Conservation (phyloP, 1,140 invertebrate genomes). For the Onthophagus taurus region DNA sequence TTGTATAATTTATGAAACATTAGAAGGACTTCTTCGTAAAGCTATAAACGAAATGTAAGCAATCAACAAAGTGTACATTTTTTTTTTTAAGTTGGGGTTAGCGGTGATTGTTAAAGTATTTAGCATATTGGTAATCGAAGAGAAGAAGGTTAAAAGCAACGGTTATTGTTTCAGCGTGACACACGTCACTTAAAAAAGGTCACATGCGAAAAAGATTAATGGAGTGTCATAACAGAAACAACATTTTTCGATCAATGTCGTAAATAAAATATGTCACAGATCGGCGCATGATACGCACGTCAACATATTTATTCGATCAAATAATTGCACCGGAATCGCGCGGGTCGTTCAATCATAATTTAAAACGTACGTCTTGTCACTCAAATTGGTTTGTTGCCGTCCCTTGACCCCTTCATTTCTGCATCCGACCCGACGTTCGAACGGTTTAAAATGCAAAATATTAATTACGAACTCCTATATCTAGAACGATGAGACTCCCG, state of each 20-base stretch:
- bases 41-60: too few species aligned
- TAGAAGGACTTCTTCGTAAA: too few species aligned
- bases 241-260: conserved; percentile 25
- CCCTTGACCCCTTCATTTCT: background rate
- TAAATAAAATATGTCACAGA: conserved; percentile 24
- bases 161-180: too few species aligned
- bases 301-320: conserved; percentile 20
- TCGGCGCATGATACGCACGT: conserved; percentile 16
- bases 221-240: conserved; percentile 15
- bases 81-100: too few species aligned
- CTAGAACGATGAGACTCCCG: conserved; percentile 10
- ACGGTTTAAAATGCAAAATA: conserved; percentile 14
- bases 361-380: conserved; percentile 12
- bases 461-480: conserved; percentile 11
- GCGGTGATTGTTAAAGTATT: too few species aligned
- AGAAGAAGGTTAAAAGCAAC: too few species aligned
- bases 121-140: too few species aligned
- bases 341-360: conserved; percentile 12
- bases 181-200: too few species aligned
- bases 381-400: background rate
- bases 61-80: too few species aligned
- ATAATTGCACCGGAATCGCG: conserved; percentile 12
- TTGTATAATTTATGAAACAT: too few species aligned
- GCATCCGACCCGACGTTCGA: too few species aligned
- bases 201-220: conserved; percentile 13